phyloP scores from a whole-genome alignment of 2,797 vertebrate genomes.

The Sebastes taczanowskii region DNA sequence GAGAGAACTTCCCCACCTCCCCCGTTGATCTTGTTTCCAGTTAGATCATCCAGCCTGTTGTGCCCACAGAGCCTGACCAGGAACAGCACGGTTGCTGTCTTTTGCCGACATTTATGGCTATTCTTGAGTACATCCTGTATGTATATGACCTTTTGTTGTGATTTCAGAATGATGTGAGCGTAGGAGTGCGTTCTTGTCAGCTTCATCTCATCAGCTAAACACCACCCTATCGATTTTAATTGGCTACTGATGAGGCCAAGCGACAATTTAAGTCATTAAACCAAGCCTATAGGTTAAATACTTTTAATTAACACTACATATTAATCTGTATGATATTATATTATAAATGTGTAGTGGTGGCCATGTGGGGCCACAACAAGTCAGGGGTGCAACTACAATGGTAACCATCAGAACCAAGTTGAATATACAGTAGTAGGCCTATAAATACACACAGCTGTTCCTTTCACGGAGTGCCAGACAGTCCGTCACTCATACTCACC shows the following conservation, averaged over 20 bases:
- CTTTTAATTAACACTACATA: not conserved
- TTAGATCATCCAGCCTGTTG: not conserved
- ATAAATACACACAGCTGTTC: conserved; percentile 48
- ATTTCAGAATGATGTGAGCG: conserved; percentile 9
- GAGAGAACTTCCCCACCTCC: no score
- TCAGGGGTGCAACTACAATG: not conserved
- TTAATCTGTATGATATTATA: not conserved
- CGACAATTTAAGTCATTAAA: conserved; percentile 12
- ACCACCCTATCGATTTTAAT: conserved; percentile 18
- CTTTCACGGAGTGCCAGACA: conserved; percentile 59
- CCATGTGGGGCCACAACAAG: not conserved
- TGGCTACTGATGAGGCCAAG: not conserved
- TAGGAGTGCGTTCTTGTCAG: conserved; percentile 3
- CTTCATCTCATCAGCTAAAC: conserved; percentile 13
- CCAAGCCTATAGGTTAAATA: not conserved
- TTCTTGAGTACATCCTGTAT: not conserved
- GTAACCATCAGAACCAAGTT: conserved; percentile 16
- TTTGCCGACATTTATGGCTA: conserved; percentile 9
- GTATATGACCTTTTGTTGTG: conserved; percentile 43
- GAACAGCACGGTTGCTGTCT: conserved; percentile 4
- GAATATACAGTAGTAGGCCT: conserved; percentile 31
- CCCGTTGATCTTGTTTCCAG: not conserved
- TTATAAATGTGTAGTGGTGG: not conserved
- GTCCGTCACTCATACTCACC: conserved; percentile 71
- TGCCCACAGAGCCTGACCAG: not conserved